Percentiles rank a stretch among this genome's conserved stretches.
phyloP scores from a whole-genome alignment of 2,888 invertebrate species.

The Hydropsyche betteni region DNA sequence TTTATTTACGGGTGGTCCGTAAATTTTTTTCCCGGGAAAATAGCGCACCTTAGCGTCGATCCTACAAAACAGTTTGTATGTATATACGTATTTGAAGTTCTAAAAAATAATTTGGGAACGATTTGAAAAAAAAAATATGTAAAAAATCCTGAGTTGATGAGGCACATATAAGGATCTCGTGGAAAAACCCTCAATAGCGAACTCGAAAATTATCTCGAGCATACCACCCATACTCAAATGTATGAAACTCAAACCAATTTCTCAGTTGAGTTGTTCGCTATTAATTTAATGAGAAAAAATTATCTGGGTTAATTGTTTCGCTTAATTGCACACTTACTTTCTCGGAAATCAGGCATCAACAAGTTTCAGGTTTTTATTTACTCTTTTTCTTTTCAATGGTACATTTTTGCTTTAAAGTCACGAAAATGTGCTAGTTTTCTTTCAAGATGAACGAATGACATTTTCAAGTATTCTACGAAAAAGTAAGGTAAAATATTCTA shows the following conservation, averaged over 20 bases:
- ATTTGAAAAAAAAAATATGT: neutral
- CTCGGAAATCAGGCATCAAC: no score
- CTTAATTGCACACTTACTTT: no score
- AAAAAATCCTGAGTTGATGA: neutral
- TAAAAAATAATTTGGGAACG: slow-evolving; percentile 23
- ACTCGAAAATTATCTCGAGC: neutral
- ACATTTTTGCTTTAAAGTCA: no score
- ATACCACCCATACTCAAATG: no score
- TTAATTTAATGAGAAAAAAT: no score
- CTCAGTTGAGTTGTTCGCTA: no score
- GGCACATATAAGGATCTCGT: slow-evolving; percentile 2
- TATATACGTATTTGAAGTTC: neutral
- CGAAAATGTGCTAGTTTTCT: no score
- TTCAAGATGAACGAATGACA: no score
- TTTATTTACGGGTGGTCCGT: slow-evolving; percentile 24
- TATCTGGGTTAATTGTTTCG: no score
- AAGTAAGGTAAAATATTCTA: slow-evolving; percentile 2
- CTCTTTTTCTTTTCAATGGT: no score
- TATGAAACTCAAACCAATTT: no score
- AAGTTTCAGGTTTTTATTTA: no score
- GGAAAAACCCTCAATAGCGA: neutral
- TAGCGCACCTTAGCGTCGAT: slow-evolving; percentile 9
- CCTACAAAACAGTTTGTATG: neutral
- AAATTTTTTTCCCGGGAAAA: slow-evolving; percentile 15
- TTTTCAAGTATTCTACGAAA: slow-evolving; percentile 7